These are phyloP conservation scores for Aphelocoma californica DNA, from an alignment of 2,797 vertebrate genomes.

Conservation along the genomic window DNA sequence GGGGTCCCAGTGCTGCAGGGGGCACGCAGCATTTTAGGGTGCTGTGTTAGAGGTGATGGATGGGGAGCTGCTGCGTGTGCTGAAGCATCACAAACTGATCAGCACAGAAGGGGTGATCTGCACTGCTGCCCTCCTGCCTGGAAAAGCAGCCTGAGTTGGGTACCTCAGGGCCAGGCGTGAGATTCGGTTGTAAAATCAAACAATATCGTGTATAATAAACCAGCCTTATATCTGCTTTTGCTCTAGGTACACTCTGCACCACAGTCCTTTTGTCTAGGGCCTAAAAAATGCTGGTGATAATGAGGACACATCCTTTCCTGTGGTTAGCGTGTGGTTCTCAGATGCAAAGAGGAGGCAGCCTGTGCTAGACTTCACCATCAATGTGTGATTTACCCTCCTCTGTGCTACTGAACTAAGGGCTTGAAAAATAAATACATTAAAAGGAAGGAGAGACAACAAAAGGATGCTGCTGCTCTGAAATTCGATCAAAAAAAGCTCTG, in stretches of 20 bases:
- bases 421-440: conserved; percentile 32
- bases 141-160: background rate
- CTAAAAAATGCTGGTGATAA: background rate
- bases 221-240: background rate
- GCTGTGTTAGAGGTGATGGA: background rate
- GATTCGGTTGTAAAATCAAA: background rate
- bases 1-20: background rate
- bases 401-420: background rate
- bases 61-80: background rate
- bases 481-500: background rate
- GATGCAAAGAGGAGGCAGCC: background rate
- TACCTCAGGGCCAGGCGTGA: accelerated
- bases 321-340: background rate
- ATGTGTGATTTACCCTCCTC: background rate
- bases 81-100: background rate
- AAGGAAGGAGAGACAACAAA: conserved; percentile 4
- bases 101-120: background rate
- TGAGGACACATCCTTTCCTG: background rate
- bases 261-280: background rate
- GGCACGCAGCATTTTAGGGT: background rate
- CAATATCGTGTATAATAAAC: background rate
- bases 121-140: background rate
- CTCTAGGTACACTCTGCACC: background rate
- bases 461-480: background rate
- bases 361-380: background rate